Evolutionary conservation across 2,888 invertebrate genomes (phyloP).

Genomic region (Cerastoderma edule): DNA sequence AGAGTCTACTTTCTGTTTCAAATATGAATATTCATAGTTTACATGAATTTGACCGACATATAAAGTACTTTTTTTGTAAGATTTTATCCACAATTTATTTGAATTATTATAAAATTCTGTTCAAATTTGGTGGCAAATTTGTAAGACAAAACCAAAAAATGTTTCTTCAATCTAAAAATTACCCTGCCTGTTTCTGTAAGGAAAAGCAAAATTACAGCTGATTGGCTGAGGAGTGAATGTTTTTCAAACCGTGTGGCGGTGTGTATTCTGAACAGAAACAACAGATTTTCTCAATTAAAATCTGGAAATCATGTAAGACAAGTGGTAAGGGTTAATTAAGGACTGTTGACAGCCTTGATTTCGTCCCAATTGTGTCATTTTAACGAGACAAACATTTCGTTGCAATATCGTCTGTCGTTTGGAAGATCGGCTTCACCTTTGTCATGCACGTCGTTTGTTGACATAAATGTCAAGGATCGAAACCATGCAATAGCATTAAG

Average conservation of each 20-base stretch:
- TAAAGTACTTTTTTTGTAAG: too few relatives aligned
- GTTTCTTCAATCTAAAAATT: too few relatives aligned
- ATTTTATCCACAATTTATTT: too few relatives aligned
- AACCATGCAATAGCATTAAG: not conserved
- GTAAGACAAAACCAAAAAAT: too few relatives aligned
- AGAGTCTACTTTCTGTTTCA: conserved; percentile 5
- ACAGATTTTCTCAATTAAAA: conserved; percentile 6
- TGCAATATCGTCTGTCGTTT: conserved; percentile 5
- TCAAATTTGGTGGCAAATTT: too few relatives aligned
- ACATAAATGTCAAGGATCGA: conserved; percentile 14
- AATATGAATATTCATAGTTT: conserved; percentile 31
- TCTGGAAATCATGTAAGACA: conserved; percentile 40
- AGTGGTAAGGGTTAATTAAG: conserved; percentile 24
- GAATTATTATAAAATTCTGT: too few relatives aligned
- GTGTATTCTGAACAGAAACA: conserved; percentile 29
- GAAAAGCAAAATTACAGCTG: conserved; percentile 63
- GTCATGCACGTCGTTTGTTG: conserved; percentile 25
- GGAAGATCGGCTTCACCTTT: conserved; percentile 14
- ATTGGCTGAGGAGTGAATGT: conserved; percentile 75
- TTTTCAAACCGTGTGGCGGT: conserved; percentile 80
- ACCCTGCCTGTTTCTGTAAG: conserved; percentile 58
- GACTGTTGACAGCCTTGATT: conserved; percentile 30
- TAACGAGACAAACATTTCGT: not conserved
- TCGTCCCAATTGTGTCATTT: not conserved
- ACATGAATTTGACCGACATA: too few relatives aligned